These are phyloP conservation scores for Aphidius gifuensis DNA, from an alignment of 1,140 invertebrate genomes.

Conservation along the genomic window DNA sequence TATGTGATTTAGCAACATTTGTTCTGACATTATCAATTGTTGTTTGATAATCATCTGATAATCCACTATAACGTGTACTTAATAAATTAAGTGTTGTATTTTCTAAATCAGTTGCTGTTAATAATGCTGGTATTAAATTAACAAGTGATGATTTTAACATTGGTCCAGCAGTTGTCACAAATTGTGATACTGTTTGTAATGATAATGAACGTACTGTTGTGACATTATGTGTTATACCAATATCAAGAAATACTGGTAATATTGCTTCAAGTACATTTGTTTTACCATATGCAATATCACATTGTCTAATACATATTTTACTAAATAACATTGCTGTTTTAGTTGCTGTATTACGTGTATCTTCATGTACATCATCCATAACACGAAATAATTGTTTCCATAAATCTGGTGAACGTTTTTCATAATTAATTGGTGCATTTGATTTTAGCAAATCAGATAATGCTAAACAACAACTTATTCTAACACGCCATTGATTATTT, in stretches of 20 bases:
- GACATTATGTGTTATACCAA: conserved; percentile 75
- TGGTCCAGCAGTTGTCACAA: conserved; percentile 75
- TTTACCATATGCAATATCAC: conserved; percentile 74
- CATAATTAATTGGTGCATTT: conserved; percentile 46
- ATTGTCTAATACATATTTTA: conserved; percentile 77
- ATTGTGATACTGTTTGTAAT: conserved; percentile 77
- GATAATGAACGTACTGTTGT: conserved; percentile 78
- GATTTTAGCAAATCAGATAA: conserved; percentile 76
- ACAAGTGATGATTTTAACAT: conserved; percentile 77
- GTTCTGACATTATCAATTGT: conserved; percentile 74
- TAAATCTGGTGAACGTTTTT: conserved; percentile 56
- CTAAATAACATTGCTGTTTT: conserved; percentile 74
- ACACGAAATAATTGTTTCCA: conserved; percentile 84
- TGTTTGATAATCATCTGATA: conserved; percentile 63
- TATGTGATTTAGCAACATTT: conserved; percentile 74
- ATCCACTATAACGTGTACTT: conserved; percentile 68
- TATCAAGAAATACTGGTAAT: conserved; percentile 76
- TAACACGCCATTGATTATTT: conserved; percentile 79
- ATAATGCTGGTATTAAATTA: conserved; percentile 75
- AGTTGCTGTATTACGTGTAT: conserved; percentile 76
- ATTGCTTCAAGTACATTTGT: conserved; percentile 72
- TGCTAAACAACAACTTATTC: conserved; percentile 87
- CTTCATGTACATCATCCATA: conserved; percentile 92
- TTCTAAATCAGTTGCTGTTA: conserved; percentile 82
- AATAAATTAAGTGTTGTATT: conserved; percentile 74